A percentile compares a stretch with the other conserved stretches of the same genome.
These are phyloP conservation scores for Allolobophora icterica DNA, from an alignment of 2,888 invertebrate species.

Conservation along the genomic window DNA sequence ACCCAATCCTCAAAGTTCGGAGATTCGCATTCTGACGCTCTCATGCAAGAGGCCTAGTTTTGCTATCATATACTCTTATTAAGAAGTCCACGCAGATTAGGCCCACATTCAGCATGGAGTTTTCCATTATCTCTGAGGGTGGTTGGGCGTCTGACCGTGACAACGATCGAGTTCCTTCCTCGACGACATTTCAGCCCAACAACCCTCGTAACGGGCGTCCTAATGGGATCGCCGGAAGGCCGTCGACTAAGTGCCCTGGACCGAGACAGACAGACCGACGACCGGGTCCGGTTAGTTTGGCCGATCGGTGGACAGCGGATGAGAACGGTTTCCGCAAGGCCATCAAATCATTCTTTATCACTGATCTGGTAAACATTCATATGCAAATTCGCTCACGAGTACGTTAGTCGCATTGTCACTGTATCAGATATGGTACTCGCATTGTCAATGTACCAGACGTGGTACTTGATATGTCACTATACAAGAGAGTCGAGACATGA, in stretches of 20 bases:
- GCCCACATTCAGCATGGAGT: not conserved
- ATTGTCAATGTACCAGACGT: no score
- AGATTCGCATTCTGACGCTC: not conserved
- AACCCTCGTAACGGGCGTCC: not conserved
- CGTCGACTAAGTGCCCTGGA: not conserved
- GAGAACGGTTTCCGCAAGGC: not conserved
- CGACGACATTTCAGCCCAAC: not conserved
- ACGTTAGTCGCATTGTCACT: no score
- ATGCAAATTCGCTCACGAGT: no score
- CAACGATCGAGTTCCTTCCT: not conserved
- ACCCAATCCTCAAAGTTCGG: not conserved
- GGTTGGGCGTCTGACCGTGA: not conserved
- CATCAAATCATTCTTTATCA: not conserved
- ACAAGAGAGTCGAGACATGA: no score
- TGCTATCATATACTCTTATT: not conserved
- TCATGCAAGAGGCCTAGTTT: not conserved
- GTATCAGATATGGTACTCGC: no score
- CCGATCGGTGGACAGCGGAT: not conserved
- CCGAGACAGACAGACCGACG: not conserved
- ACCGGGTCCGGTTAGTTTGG: not conserved
- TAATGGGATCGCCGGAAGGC: slow-evolving; percentile 17
- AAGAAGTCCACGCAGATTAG: not conserved
- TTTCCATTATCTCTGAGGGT: not conserved
- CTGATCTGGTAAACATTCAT: not conserved
- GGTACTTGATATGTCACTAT: no score